These are phyloP conservation scores for Thalpophila matura DNA, from an alignment of 2,888 invertebrate genomes.

Conservation along the genomic window DNA sequence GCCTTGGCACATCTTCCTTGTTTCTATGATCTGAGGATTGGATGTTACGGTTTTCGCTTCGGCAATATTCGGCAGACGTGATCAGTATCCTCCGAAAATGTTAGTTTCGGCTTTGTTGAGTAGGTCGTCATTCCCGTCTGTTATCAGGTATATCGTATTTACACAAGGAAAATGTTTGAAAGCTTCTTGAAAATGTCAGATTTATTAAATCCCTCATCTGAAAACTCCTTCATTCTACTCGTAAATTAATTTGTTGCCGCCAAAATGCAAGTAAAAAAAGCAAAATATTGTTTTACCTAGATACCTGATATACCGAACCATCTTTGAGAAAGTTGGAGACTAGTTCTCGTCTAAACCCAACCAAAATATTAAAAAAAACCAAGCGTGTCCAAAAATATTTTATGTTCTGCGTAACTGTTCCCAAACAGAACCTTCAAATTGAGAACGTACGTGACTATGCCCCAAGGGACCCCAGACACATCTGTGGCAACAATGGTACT, in stretches of 20 bases:
- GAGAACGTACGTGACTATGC: not conserved
- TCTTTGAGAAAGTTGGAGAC: not conserved
- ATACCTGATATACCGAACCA: too few relatives aligned
- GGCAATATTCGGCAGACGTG: conserved; percentile 5
- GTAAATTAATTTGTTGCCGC: too few relatives aligned
- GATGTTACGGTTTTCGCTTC: conserved; percentile 5
- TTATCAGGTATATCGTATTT: conserved; percentile 4
- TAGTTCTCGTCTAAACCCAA: not conserved
- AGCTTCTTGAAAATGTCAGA: not conserved
- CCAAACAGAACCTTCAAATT: not conserved
- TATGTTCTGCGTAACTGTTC: not conserved
- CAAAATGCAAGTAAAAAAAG: too few relatives aligned
- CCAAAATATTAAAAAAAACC: not conserved
- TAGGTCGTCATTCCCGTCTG: conserved; percentile 27
- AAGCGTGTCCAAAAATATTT: not conserved
- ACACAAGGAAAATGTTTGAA: conserved; percentile 8
- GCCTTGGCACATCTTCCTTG: too few relatives aligned
- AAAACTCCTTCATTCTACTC: not conserved
- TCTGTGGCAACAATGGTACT: conserved; percentile 2
- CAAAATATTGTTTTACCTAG: too few relatives aligned
- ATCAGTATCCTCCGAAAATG: conserved; percentile 31
- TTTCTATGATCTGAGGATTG: too few relatives aligned
- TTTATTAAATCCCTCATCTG: not conserved
- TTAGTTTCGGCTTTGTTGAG: conserved; percentile 29
- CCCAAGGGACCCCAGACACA: not conserved